A percentile compares a stretch with the other conserved stretches of the same genome.
Evolutionary conservation across 1,140 invertebrate genomes (phyloP).

Genomic region (Berghia stephanieae): DNA sequence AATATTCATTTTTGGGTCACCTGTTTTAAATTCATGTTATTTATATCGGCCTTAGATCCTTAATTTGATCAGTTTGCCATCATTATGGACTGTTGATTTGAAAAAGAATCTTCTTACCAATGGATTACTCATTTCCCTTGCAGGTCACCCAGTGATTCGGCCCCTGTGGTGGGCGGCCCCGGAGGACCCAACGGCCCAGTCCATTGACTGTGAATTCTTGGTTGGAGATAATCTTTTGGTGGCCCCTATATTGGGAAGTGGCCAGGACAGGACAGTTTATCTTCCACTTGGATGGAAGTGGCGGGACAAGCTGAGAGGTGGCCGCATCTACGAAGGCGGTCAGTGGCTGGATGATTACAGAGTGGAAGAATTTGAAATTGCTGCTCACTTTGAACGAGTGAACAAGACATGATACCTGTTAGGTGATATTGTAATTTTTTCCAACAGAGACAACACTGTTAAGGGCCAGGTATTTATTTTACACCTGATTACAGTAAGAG

Average conservation of each 20-base stretch:
- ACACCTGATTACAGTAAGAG: no score
- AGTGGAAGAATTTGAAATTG: constrained; percentile 44
- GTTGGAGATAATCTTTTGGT: constrained; percentile 84
- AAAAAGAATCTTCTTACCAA: not conserved
- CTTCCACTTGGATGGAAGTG: constrained; percentile 48
- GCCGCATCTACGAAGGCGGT: constrained; percentile 36
- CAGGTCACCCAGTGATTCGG: constrained; percentile 71
- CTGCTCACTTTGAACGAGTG: no score
- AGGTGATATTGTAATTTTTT: no score
- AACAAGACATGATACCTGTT: no score
- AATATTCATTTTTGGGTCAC: no score
- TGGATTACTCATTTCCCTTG: constrained; percentile 24
- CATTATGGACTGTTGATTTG: not conserved
- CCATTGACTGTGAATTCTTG: constrained; percentile 84
- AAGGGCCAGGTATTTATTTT: no score
- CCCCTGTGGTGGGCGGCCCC: constrained; percentile 94
- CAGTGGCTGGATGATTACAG: constrained; percentile 46
- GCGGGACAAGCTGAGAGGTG: constrained; percentile 41
- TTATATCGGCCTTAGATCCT: no score
- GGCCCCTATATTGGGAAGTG: constrained; percentile 80
- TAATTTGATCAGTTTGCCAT: no score
- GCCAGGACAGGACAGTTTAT: constrained; percentile 77
- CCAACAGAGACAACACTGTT: no score
- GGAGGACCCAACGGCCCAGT: constrained; percentile 79
- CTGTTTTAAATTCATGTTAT: no score